Conservation (phyloP, 1,140 invertebrate species). For the Holcopasites calliopsidis region DNA sequence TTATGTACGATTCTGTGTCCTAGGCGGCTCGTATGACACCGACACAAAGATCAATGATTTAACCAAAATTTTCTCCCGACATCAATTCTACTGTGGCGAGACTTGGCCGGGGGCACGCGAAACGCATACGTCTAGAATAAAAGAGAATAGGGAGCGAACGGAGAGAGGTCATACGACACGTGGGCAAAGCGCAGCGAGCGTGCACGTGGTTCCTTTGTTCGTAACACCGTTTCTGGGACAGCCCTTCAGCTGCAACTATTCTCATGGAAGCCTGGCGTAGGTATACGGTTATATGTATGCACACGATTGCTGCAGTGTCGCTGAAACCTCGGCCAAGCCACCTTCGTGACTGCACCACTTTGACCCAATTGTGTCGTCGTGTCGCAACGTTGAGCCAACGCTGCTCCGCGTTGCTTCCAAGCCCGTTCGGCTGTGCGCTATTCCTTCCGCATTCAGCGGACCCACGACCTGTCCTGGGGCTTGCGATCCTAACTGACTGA, state of each 20-base stretch:
- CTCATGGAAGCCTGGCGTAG: conserved; percentile 23
- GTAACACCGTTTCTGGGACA: conserved; percentile 63
- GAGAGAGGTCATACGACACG: conserved; percentile 14
- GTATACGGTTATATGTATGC: conserved; percentile 48
- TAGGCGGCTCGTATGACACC: too few species aligned
- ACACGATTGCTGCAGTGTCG: conserved; percentile 48
- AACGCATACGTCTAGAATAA: too few species aligned
- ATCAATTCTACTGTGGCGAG: too few species aligned
- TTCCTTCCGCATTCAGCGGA: conserved; percentile 48
- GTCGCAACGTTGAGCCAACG: conserved; percentile 35
- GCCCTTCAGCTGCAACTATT: conserved; percentile 56
- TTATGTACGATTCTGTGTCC: too few species aligned
- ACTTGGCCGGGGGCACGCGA: too few species aligned
- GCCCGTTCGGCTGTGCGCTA: neutral
- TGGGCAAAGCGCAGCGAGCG: conserved; percentile 27
- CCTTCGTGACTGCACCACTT: conserved; percentile 55
- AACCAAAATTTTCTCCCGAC: too few species aligned
- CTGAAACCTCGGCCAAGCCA: conserved; percentile 45
- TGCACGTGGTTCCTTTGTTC: conserved; percentile 72
- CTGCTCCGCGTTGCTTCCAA: neutral
- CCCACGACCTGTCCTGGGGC: conserved; percentile 20
- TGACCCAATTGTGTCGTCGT: conserved; percentile 54
- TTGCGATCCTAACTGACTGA: neutral
- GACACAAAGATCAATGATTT: too few species aligned
- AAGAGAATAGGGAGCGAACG: too few species aligned